phyloP scores from a whole-genome alignment of 2,888 invertebrate genomes.

The Eupeodes latifasciatus region DNA sequence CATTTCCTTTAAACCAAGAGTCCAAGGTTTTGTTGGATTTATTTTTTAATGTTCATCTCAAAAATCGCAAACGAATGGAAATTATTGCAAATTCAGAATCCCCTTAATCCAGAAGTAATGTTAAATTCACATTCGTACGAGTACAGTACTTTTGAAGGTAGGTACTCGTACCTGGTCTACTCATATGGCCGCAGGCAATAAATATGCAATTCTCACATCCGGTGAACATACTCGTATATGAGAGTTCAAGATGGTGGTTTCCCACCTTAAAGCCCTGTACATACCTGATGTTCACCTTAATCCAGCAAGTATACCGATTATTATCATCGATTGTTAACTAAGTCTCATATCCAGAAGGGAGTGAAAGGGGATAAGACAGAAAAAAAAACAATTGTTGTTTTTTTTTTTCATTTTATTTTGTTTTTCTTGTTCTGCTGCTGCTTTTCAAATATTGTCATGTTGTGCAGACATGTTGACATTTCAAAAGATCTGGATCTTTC shows the following conservation, averaged over 20 bases:
- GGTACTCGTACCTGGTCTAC: too few relatives aligned
- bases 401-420: not conserved
- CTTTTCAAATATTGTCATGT: constrained; percentile 68
- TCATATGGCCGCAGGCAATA: constrained; percentile 52
- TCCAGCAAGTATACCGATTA: constrained; percentile 13
- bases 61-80: constrained; percentile 48
- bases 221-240: constrained; percentile 61
- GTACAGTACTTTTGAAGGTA: not conserved
- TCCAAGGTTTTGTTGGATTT: constrained; percentile 56
- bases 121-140: constrained; percentile 4
- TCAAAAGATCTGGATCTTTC: constrained; percentile 76
- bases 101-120: constrained; percentile 48
- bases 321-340: constrained; percentile 16
- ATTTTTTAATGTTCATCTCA: not conserved
- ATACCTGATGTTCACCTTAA: constrained; percentile 21
- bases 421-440: not conserved
- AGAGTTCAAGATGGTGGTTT: constrained; percentile 47
- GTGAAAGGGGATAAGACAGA: not conserved
- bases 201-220: constrained; percentile 73
- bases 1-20: constrained; percentile 60
- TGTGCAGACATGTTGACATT: constrained; percentile 71
- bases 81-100: constrained; percentile 21
- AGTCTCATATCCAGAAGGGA: not conserved
- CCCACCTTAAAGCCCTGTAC: constrained; percentile 19
- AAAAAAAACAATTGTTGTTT: constrained; percentile 16